Base-by-base conservation (phyloP, 1,140 invertebrate species). In the Drosophila pandora region DNA sequence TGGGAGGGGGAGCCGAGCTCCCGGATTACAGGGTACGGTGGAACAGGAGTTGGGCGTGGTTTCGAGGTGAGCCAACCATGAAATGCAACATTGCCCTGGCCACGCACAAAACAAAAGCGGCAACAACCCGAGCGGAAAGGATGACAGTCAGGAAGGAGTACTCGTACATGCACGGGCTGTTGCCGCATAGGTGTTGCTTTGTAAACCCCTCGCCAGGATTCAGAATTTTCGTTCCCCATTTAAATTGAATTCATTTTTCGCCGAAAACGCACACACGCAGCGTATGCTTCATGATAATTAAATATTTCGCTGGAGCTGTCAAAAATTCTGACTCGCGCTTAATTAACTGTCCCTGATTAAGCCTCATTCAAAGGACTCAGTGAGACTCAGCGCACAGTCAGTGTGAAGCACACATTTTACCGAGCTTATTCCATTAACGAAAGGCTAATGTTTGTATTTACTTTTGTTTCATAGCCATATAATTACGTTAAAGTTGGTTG, bases 51-150 rank as follows among this genome's bases (percentile, higher is more conserved):
- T 39, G 58, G 57, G 61, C 60, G 63, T 60, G 63, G 70, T 78
- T 73, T 63, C 63, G 71, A 71, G 78, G 77, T 76, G 71, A 72
- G 48, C 59, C 64, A 61, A 55, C 72, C 54, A 67, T 81, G 65
- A 76, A 80, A 76, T 67, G 67, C 78, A 80, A 79, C 76, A 79
- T 79, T 54, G 69, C 69, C 64, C 59, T 55, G 65, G 47, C 34
- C 43, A 56, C 55, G 37, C 58, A 32, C 23, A 58, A 50, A 43
- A 8, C 43, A 10, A 57, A 34, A 52, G 23, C 37, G 32, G 34
- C 7, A n/a, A 21, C 12, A n/a, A 39, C 25, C 39, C 47, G 2
- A 39, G 49, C 63, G 21, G 10, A 48, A 56, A 32, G 52, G 67
- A 57, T 68, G 61, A 7, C 13, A 22, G 41, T 5, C 41, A 43